These are phyloP conservation scores for Drosophila paramelanica DNA, from an alignment of 2,888 invertebrate genomes.

Conservation along the genomic window DNA sequence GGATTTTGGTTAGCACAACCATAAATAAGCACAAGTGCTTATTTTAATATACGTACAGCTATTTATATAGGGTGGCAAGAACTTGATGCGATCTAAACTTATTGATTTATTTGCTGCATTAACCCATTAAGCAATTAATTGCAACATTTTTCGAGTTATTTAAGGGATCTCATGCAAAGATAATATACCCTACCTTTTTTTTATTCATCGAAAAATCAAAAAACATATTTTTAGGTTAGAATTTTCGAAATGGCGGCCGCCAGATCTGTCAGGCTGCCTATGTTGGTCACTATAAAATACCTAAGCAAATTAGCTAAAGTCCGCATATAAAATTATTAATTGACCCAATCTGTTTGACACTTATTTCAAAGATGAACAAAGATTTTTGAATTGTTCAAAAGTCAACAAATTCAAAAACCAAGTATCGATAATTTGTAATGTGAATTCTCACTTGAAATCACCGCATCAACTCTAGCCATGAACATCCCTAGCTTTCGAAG, in stretches of 20 bases:
- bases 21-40: slow-evolving; percentile 31
- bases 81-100: slow-evolving; percentile 13
- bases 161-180: too few species aligned
- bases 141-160: neutral
- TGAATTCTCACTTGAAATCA: neutral
- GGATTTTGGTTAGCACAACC: slow-evolving; percentile 15
- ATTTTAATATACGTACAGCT: slow-evolving; percentile 6
- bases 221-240: too few species aligned
- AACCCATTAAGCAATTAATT: neutral
- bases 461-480: neutral
- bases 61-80: slow-evolving; percentile 27
- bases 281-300: too few species aligned
- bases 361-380: too few species aligned
- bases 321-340: too few species aligned
- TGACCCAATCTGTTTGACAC: too few species aligned
- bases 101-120: slow-evolving; percentile 11
- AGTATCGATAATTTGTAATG: neutral
- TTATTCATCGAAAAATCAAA: neutral
- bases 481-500: neutral
- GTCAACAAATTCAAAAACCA: neutral
- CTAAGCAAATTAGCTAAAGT: too few species aligned
- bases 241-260: too few species aligned
- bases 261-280: too few species aligned
- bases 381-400: too few species aligned
- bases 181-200: neutral